phyloP scores from a whole-genome alignment of 2,888 invertebrate genomes.

The Ganaspis brasiliensis region DNA sequence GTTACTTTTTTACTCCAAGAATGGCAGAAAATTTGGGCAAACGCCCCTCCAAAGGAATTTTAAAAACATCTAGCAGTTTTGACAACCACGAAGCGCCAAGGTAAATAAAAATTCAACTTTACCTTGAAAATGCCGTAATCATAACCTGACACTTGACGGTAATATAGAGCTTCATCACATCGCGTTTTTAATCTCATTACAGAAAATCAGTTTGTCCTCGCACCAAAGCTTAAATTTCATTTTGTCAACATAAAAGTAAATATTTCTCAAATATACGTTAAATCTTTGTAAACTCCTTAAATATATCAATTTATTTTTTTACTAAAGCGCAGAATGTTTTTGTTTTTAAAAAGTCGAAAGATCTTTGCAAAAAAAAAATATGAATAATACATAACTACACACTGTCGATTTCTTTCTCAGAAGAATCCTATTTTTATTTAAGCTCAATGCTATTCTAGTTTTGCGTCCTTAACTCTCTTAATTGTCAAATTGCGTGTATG shows the following conservation, averaged over 20 bases:
- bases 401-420: no score
- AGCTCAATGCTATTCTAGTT: background rate
- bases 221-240: constrained; percentile 6
- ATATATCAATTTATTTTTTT: no score
- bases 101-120: constrained; percentile 63
- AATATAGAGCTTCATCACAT: constrained; percentile 6
- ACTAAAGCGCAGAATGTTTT: no score
- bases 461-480: constrained; percentile 18
- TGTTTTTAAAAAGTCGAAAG: no score
- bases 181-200: constrained; percentile 13
- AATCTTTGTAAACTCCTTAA: background rate
- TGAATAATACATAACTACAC: no score
- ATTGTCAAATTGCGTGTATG: background rate
- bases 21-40: constrained; percentile 92
- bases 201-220: constrained; percentile 21
- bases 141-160: constrained; percentile 29
- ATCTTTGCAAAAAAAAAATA: no score
- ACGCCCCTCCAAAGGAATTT: constrained; percentile 93
- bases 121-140: constrained; percentile 3
- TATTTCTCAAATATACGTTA: no score
- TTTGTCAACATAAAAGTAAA: background rate
- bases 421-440: background rate
- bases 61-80: constrained; percentile 95
- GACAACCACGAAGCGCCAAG: constrained; percentile 85
- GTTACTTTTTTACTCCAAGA: constrained; percentile 44